Conservation (phyloP, 2,113 vertebrate species). For the Amphiprion ocellaris region DNA sequence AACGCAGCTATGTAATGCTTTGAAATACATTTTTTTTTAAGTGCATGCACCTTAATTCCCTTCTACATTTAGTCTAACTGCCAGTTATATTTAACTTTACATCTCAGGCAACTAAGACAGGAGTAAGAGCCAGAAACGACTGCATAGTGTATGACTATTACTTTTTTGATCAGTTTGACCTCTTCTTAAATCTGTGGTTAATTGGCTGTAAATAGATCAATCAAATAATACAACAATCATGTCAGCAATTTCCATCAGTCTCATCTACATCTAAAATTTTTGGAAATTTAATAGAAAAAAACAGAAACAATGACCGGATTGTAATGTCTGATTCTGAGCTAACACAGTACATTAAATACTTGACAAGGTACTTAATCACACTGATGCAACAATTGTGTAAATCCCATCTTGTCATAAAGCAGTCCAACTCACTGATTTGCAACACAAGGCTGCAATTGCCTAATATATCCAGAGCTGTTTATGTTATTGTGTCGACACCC, state of each 20-base stretch:
- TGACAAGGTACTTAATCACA: constrained; percentile 1
- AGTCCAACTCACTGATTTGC: neutral
- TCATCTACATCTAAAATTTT: too few relatives aligned
- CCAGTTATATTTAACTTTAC: too few relatives aligned
- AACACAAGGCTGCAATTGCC: neutral
- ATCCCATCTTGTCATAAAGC: neutral
- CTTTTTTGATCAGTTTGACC: neutral
- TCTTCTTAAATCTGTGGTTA: neutral
- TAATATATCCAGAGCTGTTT: neutral
- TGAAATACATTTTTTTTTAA: too few relatives aligned
- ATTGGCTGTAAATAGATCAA: neutral
- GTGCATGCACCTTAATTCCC: too few relatives aligned
- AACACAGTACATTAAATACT: constrained; percentile 10
- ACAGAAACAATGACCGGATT: neutral
- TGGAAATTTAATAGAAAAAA: neutral
- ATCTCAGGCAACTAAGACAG: too few relatives aligned
- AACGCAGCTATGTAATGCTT: too few relatives aligned
- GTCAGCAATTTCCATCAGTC: too few relatives aligned
- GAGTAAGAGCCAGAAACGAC: neutral
- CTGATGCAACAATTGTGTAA: neutral
- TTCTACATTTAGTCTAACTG: too few relatives aligned
- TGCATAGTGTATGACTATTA: too few relatives aligned
- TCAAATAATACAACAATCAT: neutral
- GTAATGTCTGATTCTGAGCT: constrained; percentile 8
- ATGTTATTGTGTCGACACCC: neutral